phyloP scores from a whole-genome alignment of 1,140 invertebrate genomes.

The Drosophila kohkoa region DNA sequence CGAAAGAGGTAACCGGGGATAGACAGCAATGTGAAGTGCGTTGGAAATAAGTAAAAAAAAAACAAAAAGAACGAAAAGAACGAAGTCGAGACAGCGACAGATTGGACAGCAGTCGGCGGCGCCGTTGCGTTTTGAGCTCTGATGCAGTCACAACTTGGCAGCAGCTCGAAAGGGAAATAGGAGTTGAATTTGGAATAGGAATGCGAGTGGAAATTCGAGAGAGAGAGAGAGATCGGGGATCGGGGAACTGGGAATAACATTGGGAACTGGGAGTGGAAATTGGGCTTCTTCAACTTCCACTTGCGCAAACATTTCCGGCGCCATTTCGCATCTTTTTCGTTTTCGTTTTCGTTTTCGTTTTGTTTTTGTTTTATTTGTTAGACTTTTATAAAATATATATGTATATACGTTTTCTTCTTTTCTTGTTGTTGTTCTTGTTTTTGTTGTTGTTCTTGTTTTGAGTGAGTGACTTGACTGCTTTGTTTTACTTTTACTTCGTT shows the following conservation, averaged over 20 bases:
- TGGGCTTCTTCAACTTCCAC: conserved; percentile 56
- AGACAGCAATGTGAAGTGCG: neutral
- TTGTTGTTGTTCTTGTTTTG: conserved; percentile 12
- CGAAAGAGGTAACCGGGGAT: neutral
- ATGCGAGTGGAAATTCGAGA: neutral
- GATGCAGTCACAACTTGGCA: conserved; percentile 34
- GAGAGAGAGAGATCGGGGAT: neutral
- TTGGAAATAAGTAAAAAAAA: conserved; percentile 3
- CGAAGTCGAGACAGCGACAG: conserved; percentile 24
- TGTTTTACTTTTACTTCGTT: conserved; percentile 70
- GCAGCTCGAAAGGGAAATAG: conserved; percentile 4
- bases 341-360: conserved; percentile 2
- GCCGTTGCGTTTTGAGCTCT: conserved; percentile 29
- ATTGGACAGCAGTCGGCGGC: conserved; percentile 22
- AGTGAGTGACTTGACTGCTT: conserved; percentile 58
- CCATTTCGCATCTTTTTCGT: conserved; percentile 63
- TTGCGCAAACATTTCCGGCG: conserved; percentile 72
- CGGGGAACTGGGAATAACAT: conserved; percentile 3
- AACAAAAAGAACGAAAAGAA: neutral
- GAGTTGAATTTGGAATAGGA: neutral
- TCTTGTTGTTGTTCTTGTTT: conserved; percentile 2
- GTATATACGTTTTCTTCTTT: conserved; percentile 17
- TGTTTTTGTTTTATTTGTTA: conserved; percentile 19
- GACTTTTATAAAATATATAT: conserved; percentile 55
- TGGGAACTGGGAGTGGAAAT: conserved; percentile 41